Conservation (phyloP, 2,797 vertebrate species). For the Notamacropus eugenii region DNA sequence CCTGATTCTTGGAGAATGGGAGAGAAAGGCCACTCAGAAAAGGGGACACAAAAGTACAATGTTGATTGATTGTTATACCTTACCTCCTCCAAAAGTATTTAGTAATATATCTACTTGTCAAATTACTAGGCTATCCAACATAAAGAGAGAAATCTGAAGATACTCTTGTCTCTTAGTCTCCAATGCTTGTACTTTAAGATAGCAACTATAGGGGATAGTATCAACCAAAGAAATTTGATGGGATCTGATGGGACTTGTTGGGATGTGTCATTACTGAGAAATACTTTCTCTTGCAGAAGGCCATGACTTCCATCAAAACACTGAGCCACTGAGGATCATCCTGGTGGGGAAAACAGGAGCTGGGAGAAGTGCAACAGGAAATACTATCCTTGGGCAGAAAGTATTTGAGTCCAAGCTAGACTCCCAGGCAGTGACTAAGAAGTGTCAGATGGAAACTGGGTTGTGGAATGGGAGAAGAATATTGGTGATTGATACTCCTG, state of each 20-base stretch:
- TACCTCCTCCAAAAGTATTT: neutral
- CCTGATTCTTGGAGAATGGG: neutral
- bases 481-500: constrained; percentile 87
- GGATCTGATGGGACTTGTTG: neutral
- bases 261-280: neutral
- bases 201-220: neutral
- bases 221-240: neutral
- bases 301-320: neutral
- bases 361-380: constrained; percentile 89
- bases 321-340: constrained; percentile 79
- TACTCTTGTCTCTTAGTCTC: neutral
- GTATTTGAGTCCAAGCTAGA: constrained; percentile 79
- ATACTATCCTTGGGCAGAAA: constrained; percentile 85
- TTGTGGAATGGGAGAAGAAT: constrained; percentile 71
- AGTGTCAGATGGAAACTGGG: constrained; percentile 70
- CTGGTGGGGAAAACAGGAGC: constrained; percentile 88
- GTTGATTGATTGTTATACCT: neutral
- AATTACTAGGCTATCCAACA: neutral
- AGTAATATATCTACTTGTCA: neutral
- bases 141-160: neutral
- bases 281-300: neutral
- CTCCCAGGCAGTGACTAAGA: constrained; percentile 81
- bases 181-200: neutral
- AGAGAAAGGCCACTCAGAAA: neutral
- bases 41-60: neutral